These are phyloP conservation scores for Callocephalon fimbriatum DNA, from an alignment of 2,113 vertebrate genomes.

Conservation along the genomic window DNA sequence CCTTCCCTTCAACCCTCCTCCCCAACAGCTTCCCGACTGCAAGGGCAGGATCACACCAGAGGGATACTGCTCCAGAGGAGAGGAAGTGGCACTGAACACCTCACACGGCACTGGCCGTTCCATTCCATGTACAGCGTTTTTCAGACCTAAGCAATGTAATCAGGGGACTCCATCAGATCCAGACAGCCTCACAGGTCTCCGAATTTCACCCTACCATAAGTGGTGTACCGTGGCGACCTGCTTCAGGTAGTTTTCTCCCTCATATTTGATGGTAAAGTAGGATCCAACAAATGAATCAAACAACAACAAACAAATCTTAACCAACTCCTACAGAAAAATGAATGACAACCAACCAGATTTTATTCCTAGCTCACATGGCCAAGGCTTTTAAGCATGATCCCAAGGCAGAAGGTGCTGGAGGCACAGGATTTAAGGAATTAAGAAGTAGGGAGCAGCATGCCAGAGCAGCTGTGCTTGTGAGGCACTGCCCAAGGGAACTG, in stretches of 20 bases:
- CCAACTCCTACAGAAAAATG: not conserved
- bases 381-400: not conserved
- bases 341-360: not conserved
- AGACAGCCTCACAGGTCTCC: not conserved
- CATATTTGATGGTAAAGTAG: not conserved
- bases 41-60: not conserved
- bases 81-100: rapidly evolving
- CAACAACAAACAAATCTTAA: not conserved
- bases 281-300: not conserved
- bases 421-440: not conserved
- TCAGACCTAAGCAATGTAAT: not conserved
- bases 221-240: rapidly evolving
- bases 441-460: not conserved
- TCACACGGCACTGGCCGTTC: not conserved
- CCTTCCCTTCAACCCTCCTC: conserved; percentile 24
- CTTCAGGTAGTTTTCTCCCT: not conserved
- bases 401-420: not conserved
- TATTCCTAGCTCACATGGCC: not conserved
- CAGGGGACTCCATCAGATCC: not conserved
- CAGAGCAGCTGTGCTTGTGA: conserved; percentile 14
- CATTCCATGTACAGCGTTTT: rapidly evolving
- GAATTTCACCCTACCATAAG: not conserved
- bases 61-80: rapidly evolving
- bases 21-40: not conserved
- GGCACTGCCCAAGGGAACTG: conserved; percentile 21